Conservation (phyloP, 2,888 invertebrate genomes). For the Buathra laborator region DNA sequence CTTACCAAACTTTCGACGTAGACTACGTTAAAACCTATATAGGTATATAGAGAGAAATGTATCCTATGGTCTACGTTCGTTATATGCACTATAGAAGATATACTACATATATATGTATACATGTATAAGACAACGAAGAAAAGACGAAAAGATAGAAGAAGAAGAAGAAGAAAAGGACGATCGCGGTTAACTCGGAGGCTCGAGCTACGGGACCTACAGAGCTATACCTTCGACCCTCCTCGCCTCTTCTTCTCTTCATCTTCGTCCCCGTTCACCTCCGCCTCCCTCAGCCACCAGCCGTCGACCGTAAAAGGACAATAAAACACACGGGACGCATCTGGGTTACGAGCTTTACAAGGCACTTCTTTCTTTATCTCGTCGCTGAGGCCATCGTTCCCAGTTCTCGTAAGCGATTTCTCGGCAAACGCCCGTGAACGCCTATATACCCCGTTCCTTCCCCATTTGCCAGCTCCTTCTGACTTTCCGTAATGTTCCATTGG, state of each 20-base stretch:
- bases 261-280: constrained; percentile 50
- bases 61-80: constrained; percentile 12
- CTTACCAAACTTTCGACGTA: constrained; percentile 46
- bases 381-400: constrained; percentile 56
- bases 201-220: constrained; percentile 30
- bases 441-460: constrained; percentile 21
- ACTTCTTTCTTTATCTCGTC: constrained; percentile 79
- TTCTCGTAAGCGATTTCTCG: constrained; percentile 70
- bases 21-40: constrained; percentile 29
- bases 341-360: constrained; percentile 83
- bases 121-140: constrained; percentile 30
- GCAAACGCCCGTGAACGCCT: constrained; percentile 53
- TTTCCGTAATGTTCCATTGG: constrained; percentile 15
- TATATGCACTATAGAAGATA: neutral
- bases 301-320: constrained; percentile 82
- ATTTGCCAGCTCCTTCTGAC: constrained; percentile 40
- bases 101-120: neutral
- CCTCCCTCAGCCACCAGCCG: constrained; percentile 65
- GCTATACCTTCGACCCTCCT: constrained; percentile 31
- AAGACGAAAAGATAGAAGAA: constrained; percentile 19
- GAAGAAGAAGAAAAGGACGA: constrained; percentile 25
- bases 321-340: constrained; percentile 84
- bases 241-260: constrained; percentile 35
- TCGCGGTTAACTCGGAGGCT: constrained; percentile 46
- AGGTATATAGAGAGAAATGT: neutral